Evolutionary conservation across 2,797 vertebrate species (phyloP).

Genomic region (Cossypha caffra): DNA sequence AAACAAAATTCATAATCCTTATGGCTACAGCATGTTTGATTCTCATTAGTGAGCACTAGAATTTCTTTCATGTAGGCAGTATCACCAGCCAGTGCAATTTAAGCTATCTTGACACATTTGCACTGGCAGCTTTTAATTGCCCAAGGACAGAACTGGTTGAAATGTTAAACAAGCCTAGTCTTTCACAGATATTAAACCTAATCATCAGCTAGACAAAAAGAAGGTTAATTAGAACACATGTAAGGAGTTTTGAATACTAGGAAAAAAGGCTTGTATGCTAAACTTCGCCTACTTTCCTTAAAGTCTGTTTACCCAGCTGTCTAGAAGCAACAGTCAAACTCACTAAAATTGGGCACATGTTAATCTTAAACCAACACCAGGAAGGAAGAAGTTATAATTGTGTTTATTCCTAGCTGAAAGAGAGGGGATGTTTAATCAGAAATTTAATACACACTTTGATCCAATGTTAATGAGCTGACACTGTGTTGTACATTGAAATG

Average conservation of each 20-base stretch:
- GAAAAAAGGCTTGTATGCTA: not conserved
- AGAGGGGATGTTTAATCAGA: constrained; percentile 55
- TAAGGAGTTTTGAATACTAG: constrained; percentile 1
- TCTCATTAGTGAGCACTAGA: not conserved
- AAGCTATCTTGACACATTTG: not conserved
- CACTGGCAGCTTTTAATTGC: constrained; percentile 2
- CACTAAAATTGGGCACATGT: constrained; percentile 16
- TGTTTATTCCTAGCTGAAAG: constrained; percentile 64
- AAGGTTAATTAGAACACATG: constrained; percentile 49
- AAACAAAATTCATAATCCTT: not conserved
- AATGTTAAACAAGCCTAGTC: not conserved
- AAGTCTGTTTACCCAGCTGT: constrained; percentile 60
- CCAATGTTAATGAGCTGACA: constrained; percentile 61
- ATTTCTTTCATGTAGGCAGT: not conserved
- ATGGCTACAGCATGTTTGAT: not conserved
- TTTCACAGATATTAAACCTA: constrained; percentile 23
- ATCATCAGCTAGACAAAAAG: constrained; percentile 42
- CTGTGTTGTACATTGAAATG: constrained; percentile 27
- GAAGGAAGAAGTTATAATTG: constrained; percentile 67
- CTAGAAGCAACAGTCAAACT: constrained; percentile 26
- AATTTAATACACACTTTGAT: constrained; percentile 63
- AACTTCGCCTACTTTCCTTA: constrained; percentile 32
- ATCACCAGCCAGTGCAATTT: not conserved
- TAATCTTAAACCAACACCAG: constrained; percentile 53
- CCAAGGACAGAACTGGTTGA: constrained; percentile 6